Evolutionary conservation across 2,797 vertebrate species (phyloP).

Genomic region (Hippoglossus hippoglossus): DNA sequence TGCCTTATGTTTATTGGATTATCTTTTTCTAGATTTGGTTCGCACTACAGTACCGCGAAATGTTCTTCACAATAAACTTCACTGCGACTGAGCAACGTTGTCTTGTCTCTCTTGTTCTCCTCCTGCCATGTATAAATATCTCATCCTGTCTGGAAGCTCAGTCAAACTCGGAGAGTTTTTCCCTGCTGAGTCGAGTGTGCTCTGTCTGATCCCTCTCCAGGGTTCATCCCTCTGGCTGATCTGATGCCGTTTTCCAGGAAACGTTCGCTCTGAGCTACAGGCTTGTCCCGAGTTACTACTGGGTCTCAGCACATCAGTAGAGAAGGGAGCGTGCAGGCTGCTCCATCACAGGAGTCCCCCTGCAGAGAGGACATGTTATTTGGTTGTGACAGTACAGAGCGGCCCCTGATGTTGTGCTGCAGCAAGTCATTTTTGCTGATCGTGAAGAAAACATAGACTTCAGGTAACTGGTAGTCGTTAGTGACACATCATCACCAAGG

Average conservation of each 20-base stretch:
- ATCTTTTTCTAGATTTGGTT: slow-evolving; percentile 1
- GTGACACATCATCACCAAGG: not conserved
- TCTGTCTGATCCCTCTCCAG: slow-evolving; percentile 59
- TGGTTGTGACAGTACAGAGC: slow-evolving; percentile 32
- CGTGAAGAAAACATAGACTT: not conserved
- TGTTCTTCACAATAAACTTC: slow-evolving; percentile 41
- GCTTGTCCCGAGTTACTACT: slow-evolving; percentile 34
- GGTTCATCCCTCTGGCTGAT: slow-evolving; percentile 58
- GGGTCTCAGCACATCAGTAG: slow-evolving; percentile 39
- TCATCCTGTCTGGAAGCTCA: slow-evolving; percentile 33
- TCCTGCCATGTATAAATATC: slow-evolving; percentile 4
- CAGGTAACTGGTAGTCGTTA: slow-evolving; percentile 12
- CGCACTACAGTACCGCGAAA: slow-evolving; percentile 9
- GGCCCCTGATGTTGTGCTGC: slow-evolving; percentile 16
- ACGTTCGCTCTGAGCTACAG: slow-evolving; percentile 39
- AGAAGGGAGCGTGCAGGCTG: slow-evolving; percentile 30
- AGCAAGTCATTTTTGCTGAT: slow-evolving; percentile 29
- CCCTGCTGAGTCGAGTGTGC: slow-evolving; percentile 29
- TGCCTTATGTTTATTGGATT: slow-evolving; percentile 8
- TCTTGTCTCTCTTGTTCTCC: slow-evolving; percentile 7
- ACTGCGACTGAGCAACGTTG: slow-evolving; percentile 2
- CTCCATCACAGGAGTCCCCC: slow-evolving; percentile 27
- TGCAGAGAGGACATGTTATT: slow-evolving; percentile 42
- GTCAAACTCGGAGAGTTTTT: slow-evolving; percentile 34
- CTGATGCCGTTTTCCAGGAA: slow-evolving; percentile 47